phyloP scores from a whole-genome alignment of 2,888 invertebrate genomes.

The Heliconius sara region DNA sequence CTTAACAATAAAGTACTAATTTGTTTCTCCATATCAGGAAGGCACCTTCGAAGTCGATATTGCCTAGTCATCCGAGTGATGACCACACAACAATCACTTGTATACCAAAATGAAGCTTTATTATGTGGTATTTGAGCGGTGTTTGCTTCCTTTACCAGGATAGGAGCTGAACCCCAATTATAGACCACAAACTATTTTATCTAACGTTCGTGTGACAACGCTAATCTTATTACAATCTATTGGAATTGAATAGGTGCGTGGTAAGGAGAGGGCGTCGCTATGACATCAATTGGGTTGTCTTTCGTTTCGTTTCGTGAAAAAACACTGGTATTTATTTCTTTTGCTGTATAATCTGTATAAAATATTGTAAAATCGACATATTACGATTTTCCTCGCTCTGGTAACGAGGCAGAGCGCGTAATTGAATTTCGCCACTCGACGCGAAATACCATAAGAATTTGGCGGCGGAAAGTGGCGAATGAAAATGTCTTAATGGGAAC shows the following conservation, averaged over 20 bases:
- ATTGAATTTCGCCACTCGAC: too few relatives aligned
- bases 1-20: slow-evolving; percentile 37
- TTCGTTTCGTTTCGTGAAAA: background rate
- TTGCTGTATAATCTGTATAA: background rate
- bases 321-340: background rate
- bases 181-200: slow-evolving; percentile 84
- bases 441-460: too few relatives aligned
- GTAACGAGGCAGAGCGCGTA: too few relatives aligned
- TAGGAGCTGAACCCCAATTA: slow-evolving; percentile 73
- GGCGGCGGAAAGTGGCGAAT: too few relatives aligned
- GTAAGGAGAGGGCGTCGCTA: slow-evolving; percentile 52
- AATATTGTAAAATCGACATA: background rate
- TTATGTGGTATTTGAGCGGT: slow-evolving; percentile 50
- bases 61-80: slow-evolving; percentile 83
- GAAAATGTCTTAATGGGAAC: too few relatives aligned
- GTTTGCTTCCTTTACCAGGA: slow-evolving; percentile 50
- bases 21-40: slow-evolving; percentile 9
- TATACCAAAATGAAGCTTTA: slow-evolving; percentile 56
- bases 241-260: slow-evolving; percentile 72
- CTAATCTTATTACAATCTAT: slow-evolving; percentile 83
- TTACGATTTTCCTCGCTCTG: too few relatives aligned
- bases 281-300: slow-evolving; percentile 31
- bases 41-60: slow-evolving; percentile 79
- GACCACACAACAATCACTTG: slow-evolving; percentile 64
- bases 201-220: slow-evolving; percentile 81